Percentiles rank a stretch among this genome's conserved stretches.
These are phyloP conservation scores for Molossus molossus DNA, from an alignment of 2,797 vertebrate species.

Conservation along the genomic window DNA sequence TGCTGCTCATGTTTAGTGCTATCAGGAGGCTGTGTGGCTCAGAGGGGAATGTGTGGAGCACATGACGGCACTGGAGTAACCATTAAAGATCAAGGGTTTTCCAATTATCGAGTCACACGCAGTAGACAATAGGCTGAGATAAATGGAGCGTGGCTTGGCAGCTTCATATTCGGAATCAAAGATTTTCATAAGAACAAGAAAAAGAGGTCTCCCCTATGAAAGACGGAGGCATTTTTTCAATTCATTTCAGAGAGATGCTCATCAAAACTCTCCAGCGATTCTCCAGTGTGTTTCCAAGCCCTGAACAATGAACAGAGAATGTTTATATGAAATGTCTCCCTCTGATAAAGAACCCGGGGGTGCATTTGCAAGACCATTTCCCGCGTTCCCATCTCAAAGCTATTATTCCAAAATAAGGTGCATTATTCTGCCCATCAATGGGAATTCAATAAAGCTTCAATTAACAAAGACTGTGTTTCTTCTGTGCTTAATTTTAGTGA, in stretches of 20 bases:
- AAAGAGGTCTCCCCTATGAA: neutral
- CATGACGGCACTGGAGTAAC: constrained; percentile 79
- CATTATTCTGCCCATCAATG: neutral
- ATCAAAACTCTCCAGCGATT: constrained; percentile 36
- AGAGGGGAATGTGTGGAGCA: constrained; percentile 70
- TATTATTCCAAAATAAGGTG: constrained; percentile 49
- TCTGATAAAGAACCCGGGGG: neutral
- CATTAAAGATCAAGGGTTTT: constrained; percentile 85
- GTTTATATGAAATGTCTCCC: constrained; percentile 8
- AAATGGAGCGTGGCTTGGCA: constrained; percentile 76
- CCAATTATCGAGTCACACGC: constrained; percentile 83
- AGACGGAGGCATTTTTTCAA: neutral
- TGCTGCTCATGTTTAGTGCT: constrained; percentile 81
- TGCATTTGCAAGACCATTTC: neutral
- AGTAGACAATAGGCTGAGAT: constrained; percentile 79
- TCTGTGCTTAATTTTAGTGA: constrained; percentile 53
- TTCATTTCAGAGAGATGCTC: constrained; percentile 33
- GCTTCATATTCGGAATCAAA: constrained; percentile 79
- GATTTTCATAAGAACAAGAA: constrained; percentile 75
- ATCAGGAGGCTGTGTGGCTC: constrained; percentile 74
- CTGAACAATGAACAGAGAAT: constrained; percentile 47
- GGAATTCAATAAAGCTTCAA: constrained; percentile 5
- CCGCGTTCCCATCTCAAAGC: constrained; percentile 13
- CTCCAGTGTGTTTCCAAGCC: neutral
- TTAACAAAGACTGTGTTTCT: constrained; percentile 29